Base-by-base conservation (phyloP, 2,888 invertebrate species). In the Hemistola chrysoprasaria region DNA sequence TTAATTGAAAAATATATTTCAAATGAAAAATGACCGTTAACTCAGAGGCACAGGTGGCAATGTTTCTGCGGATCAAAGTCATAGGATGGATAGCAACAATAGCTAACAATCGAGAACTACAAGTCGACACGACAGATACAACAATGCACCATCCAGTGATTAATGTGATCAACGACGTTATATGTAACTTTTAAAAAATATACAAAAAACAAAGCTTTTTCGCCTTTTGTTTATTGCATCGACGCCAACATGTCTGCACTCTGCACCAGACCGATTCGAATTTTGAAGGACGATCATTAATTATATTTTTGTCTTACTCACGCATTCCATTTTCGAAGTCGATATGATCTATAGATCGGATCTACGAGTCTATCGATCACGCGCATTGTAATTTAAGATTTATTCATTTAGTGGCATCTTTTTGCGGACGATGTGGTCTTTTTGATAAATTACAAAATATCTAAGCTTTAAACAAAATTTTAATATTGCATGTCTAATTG, bases 241-340 rank as follows among this genome's bases (percentile, higher is more conserved):
- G 88, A 87, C 88, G 88, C 88, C 87, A 86, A 75, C 77, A 63
- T 87, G 88, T 88, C 87, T 88, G 79, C 87, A 81, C 79, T 88
- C 87, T 88, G 79, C 87, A 81, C 79, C 78, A 74, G 69, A 84
- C 78, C 82, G 83, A 82, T 79, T 85, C 85, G 78, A 85, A 82
- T 86, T 83, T 85, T 62, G 78, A 78, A 80, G 73, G 74, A 69
- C 71, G 68, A 85, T 82, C 85, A 88, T 88, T 87, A 87, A 88
- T 88, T 88, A 87, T 82, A 81, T 87, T 87, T 87, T 88, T 86
- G 88, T 87, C 88, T 87, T 87, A 88, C 88, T 87, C 87, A 85
- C 83, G 84, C 86, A 86, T 85, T 86, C 82, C 83, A 88, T 86
- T 86, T 87, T 85, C 72, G 55, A 82, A 68, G 63, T 73, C 76